Percentiles rank a stretch among this genome's conserved stretches.
These are phyloP conservation scores for Diprion similis DNA, from an alignment of 1,140 invertebrate species.

Conservation along the genomic window DNA sequence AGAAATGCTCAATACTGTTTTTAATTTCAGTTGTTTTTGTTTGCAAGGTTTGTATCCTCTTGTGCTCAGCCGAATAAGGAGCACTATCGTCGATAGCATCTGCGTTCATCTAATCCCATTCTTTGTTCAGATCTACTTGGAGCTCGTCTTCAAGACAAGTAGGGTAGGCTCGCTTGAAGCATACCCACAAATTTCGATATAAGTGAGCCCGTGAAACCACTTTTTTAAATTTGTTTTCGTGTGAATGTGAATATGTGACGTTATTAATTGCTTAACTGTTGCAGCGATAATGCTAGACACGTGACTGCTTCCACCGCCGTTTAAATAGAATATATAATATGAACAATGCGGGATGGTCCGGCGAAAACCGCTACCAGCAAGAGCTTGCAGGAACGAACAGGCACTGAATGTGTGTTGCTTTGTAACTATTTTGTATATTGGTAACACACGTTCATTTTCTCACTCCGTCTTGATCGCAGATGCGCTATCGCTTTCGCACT, in stretches of 20 bases:
- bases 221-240: not conserved
- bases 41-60: not conserved
- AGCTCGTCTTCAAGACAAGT: not conserved
- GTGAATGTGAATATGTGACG: not conserved
- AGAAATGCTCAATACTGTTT: not conserved
- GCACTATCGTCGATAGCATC: slow-evolving; percentile 3
- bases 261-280: not conserved
- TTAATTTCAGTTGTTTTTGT: not conserved
- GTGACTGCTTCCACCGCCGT: not conserved
- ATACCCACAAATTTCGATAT: not conserved
- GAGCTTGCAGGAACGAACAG: not conserved
- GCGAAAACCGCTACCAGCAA: not conserved
- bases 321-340: not conserved
- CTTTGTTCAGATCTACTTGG: slow-evolving; percentile 5
- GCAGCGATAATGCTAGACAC: not conserved
- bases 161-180: not conserved
- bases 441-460: no score
- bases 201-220: not conserved
- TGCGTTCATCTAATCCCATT: not conserved
- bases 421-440: no score
- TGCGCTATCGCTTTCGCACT: no score
- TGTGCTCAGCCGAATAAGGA: not conserved
- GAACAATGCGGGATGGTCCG: not conserved
- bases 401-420: not conserved
- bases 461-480: no score